Evolutionary conservation across 2,797 vertebrate genomes (phyloP), one percentile per base, ranked within the genome.

Genomic region (Acanthurus tractus): DNA sequence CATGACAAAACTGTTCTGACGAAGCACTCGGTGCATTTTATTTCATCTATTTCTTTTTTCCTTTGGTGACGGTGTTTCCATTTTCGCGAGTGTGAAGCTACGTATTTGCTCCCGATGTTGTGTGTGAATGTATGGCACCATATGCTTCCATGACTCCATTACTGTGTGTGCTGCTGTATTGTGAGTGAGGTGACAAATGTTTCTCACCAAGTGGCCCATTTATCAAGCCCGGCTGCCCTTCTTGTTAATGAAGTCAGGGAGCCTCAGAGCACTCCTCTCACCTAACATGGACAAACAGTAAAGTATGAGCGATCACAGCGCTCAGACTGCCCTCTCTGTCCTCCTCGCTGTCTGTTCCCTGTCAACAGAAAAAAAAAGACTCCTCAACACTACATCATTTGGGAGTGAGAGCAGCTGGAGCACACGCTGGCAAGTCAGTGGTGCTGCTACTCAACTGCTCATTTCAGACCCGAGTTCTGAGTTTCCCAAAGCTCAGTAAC

Each of bases 171-270:
- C 56, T 67, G 48, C 56, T 74, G 50, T 20, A 34, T 45, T 73
- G 56, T 45, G 69, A 68, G 54, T 22, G 36, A 63, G 12, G 64
- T 84, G 76, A 87, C 77, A 70, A 87, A 90, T 70, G 77, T 63
- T 74, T 88, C 70, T 74, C 58, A 67, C 59, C 78, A 74, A 87
- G 77, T 42, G 64, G 36, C 42, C 53, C 68, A 56, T 90, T 75
- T 74, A 87, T 90, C 83, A 81, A 68, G 69, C 20, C 65, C 1
- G 1, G 14, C 78, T 78, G 63, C 80, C 76, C 76, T 84, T 80
- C 85, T 29, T 25, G 63, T 75, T 85, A 88, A 89, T 91, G 83
- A 89, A 90, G 76, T 79, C 83, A 72, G 88, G 73, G 85, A 88
- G 79, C 49, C 67, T 76, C 73, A 22, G 68, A 83, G 86, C 48